These are phyloP conservation scores for Unio pictorum DNA, from an alignment of 2,888 invertebrate genomes.

Conservation along the genomic window DNA sequence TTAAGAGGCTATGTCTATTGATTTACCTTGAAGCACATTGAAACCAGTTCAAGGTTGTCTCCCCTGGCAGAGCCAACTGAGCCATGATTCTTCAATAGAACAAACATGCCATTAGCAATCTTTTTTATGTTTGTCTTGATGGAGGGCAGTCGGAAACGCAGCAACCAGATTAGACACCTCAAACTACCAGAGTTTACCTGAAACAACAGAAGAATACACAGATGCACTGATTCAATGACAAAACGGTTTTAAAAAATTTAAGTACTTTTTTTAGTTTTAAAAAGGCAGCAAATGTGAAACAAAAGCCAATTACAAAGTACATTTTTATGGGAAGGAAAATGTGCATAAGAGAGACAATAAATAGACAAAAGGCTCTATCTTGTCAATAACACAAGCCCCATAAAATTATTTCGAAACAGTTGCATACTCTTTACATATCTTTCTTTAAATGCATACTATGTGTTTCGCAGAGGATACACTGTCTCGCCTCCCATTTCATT, in stretches of 20 bases:
- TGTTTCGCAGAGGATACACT: no score
- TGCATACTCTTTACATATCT: no score
- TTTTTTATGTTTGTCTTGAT: slow-evolving; percentile 78
- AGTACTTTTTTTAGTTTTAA: background rate
- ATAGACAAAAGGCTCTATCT: no score
- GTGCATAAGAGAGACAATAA: no score
- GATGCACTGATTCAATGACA: background rate
- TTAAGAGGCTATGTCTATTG: no score
- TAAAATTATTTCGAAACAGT: no score
- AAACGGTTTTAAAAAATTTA: background rate
- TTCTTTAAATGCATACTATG: no score
- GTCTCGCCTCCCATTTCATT: no score
- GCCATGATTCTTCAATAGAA: slow-evolving; percentile 90
- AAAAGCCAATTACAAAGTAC: background rate
- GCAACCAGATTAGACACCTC: slow-evolving; percentile 78
- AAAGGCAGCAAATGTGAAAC: background rate
- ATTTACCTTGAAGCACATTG: slow-evolving; percentile 88
- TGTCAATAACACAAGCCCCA: no score
- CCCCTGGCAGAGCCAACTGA: slow-evolving; percentile 88
- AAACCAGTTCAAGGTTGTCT: slow-evolving; percentile 89
- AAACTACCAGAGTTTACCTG: slow-evolving; percentile 67
- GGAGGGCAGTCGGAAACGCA: slow-evolving; percentile 81
- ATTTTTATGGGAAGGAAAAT: no score
- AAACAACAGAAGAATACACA: slow-evolving; percentile 2
- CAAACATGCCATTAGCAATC: slow-evolving; percentile 84